phyloP scores from a whole-genome alignment of 2,797 vertebrate species.

The Sebastes kiyomatsui region DNA sequence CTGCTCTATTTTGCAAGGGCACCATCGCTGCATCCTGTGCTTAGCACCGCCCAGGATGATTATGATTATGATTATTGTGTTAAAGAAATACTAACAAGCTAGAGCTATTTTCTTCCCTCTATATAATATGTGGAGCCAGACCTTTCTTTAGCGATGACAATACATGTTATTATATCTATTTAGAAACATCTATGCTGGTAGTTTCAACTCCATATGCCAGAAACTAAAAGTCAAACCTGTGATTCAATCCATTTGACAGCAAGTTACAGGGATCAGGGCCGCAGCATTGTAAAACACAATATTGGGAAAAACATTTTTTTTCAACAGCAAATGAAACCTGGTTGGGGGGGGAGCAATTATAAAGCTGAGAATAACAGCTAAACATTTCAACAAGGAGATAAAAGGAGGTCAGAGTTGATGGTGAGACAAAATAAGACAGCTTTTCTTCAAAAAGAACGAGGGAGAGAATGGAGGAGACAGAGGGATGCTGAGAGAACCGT shows the following conservation, averaged over 20 bases:
- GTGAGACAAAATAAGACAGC: neutral
- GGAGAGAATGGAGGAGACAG: neutral
- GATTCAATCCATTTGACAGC: neutral
- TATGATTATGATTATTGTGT: neutral
- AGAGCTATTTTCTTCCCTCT: neutral
- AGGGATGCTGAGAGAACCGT: constrained; percentile 16
- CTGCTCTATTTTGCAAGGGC: neutral
- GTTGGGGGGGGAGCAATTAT: neutral
- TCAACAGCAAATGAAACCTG: neutral
- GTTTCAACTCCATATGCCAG: neutral
- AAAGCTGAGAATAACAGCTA: neutral
- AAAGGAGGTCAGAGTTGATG: neutral
- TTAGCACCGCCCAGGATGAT: neutral
- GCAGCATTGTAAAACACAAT: neutral
- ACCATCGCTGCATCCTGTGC: neutral
- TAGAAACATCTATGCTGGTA: neutral
- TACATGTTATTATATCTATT: neutral
- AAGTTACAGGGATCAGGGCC: neutral
- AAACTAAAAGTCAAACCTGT: neutral
- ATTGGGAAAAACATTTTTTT: neutral
- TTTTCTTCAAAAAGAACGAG: neutral
- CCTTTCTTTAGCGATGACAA: neutral
- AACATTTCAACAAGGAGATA: neutral
- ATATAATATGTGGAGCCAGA: neutral
- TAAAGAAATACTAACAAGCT: neutral